Conservation (phyloP, 64 coral and sea anemone species). For the Dendrophyllia cribrosa region DNA sequence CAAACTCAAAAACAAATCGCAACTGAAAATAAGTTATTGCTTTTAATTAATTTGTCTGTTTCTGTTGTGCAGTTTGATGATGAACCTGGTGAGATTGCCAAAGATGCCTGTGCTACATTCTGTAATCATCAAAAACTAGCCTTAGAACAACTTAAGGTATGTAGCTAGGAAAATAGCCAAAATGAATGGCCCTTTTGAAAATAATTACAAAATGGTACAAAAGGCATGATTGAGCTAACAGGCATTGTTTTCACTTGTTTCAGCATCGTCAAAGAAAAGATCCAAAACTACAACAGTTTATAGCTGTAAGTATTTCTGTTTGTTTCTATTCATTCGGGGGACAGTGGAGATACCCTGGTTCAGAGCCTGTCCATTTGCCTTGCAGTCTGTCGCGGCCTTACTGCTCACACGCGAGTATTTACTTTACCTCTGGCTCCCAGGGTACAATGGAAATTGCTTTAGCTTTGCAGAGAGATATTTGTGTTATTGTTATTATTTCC, state of each 20-base stretch:
- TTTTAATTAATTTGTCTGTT: background rate
- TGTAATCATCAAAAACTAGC: slow-evolving; percentile 97
- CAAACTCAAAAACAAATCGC: too few relatives aligned
- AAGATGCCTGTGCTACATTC: slow-evolving; percentile 93
- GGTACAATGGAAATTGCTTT: background rate
- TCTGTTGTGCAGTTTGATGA: slow-evolving; percentile 84
- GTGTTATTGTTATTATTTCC: background rate
- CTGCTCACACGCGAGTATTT: too few relatives aligned
- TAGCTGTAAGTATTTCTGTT: slow-evolving; percentile 59
- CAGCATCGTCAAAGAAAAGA: slow-evolving; percentile 88
- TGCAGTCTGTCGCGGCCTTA: background rate
- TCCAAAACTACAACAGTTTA: slow-evolving; percentile 81
- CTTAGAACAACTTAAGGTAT: slow-evolving; percentile 91
- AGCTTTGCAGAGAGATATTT: background rate
- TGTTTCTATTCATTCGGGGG: background rate
- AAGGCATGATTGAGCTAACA: too few relatives aligned
- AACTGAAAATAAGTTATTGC: too few relatives aligned
- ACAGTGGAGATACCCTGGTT: background rate
- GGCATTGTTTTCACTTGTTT: slow-evolving; percentile 4
- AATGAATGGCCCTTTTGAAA: background rate
- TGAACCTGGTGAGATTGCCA: slow-evolving; percentile 87
- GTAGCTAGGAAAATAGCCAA: background rate
- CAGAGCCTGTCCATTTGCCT: too few relatives aligned
- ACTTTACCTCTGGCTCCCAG: too few relatives aligned
- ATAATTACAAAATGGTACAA: too few relatives aligned